Base-by-base conservation (phyloP, 2,797 vertebrate species). In the Gila robusta region DNA sequence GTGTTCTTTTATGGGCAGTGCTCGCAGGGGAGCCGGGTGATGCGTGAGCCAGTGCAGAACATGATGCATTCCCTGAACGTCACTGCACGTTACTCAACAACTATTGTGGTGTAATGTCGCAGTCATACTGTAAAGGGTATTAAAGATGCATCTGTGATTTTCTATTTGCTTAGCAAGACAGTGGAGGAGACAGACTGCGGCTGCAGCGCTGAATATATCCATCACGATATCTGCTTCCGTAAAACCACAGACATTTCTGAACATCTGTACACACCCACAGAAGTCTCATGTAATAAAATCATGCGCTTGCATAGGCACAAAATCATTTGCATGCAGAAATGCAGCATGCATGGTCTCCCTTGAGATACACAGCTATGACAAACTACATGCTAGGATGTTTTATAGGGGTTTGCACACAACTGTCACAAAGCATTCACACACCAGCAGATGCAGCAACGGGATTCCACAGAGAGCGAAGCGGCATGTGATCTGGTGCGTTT, bases 131-230 rank as follows among this genome's bases (percentile, higher is more conserved):
- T 74, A 49, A 71, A 71, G 64, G 32, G 66, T 56, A 47, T 59
- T 35, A 39, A 28, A 32, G 47, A 73, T 77, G 70, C 86, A 83
- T 86, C 84, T 81, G 86, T 87, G 23, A 88, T 88, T 87, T 90
- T n/a, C 23, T 39, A 49, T 67, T 71, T 26, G 91, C 87, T 94
- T 93, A 97, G 94, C 97, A 96, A 96, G 95, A 96, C 95, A 96
- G 96, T 90, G 94, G 94, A 95, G 95, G 96, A 96, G 95, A 94
- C 93, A 96, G 94, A 94, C 95, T 96, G 95, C 91, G 91, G 93
- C 93, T 94, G 92, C 95, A 94, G 92, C 69, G 89, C 95, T 95
- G 93, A 94, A 94, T 94, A 94, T 95, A 95, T 94, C 87, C 39
- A 80, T 62, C 73, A 80, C 81, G 79, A 90, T 89, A 87, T 89